Conservation (phyloP, 1,140 invertebrate genomes). For the Antheraea pernyi region DNA sequence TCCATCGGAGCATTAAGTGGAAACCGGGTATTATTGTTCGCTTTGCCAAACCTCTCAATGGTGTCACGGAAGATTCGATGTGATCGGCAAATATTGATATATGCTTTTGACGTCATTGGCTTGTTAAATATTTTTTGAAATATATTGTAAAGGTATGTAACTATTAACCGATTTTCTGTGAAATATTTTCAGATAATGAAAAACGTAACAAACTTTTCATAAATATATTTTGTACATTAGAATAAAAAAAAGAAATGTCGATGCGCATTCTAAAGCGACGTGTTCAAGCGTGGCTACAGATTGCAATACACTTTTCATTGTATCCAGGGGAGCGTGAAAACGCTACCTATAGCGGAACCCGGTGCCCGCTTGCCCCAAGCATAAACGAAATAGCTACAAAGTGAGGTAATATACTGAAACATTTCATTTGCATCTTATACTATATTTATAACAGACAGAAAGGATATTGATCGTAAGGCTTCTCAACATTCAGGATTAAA, state of each 20-base stretch:
- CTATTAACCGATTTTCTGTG: background rate
- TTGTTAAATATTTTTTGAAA: background rate
- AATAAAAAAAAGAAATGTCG: slow-evolving; percentile 4
- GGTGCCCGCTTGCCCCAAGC: background rate
- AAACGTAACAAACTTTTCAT: background rate
- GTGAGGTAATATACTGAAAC: background rate
- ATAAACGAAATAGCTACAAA: background rate
- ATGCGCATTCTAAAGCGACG: slow-evolving; percentile 20
- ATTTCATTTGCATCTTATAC: no score
- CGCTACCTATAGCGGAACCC: slow-evolving; percentile 31
- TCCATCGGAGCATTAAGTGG: slow-evolving; percentile 47
- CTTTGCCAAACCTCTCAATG: slow-evolving; percentile 36
- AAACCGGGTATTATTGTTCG: slow-evolving; percentile 48
- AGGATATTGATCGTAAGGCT: no score
- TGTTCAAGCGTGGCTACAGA: slow-evolving; percentile 35
- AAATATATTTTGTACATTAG: background rate
- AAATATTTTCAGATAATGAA: no score
- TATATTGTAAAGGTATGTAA: background rate
- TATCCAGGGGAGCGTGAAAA: slow-evolving; percentile 39
- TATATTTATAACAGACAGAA: no score
- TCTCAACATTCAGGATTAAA: no score
- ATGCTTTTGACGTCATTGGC: slow-evolving; percentile 11
- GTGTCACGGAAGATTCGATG: slow-evolving; percentile 29
- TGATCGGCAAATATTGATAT: slow-evolving; percentile 41
- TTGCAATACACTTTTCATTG: slow-evolving; percentile 43